Base-by-base conservation (phyloP, 1,140 invertebrate species). In the Coelopa frigida region DNA sequence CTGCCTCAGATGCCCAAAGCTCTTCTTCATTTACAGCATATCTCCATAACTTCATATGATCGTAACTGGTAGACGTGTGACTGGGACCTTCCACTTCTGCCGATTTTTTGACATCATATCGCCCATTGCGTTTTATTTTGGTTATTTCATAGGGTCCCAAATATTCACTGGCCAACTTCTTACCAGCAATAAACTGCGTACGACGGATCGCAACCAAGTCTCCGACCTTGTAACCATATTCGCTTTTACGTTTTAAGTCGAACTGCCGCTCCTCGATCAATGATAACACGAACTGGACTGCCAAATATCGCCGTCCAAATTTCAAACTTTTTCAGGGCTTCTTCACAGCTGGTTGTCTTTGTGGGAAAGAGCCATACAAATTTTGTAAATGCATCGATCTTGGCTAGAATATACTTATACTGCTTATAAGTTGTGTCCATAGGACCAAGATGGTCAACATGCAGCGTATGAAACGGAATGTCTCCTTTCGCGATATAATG, bases 331-430 rank as follows among this genome's bases (percentile, higher is more conserved):
- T 12, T 41, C 24, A 1, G 50, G 48, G 8, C 54, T 42, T 23
- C 18, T 15, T 46, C 23, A 1, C 57, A 40, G 6, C 39, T 56
- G 3, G 20, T 36, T 14, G 37, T 36, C 23, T 24, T 50, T 10
- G 23, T 42, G 2, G 31, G 27, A 21, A 32, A 42, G 5, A 37
- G 2, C 44, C 21, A 41, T 17, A 55, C 49, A 53, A 69, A 73
- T 32, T 72, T 72, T 2, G 59, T 57, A 52, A 70, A 73, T 1
- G 42, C 63, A 49, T 70, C 68, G 3, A 70, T 45, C 1, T 72
- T 47, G 0, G 51, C 59, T 0, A 73, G 53, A 5, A 72, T 56
- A 48, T 70, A 56, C 15, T 61, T 57, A 47, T 73, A 71, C 18
- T 54, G 51, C 31, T 73, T 73, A 8, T 52, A 50, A 0, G 64